These are phyloP conservation scores for Scaptomyza tumidula DNA, from an alignment of 2,888 invertebrate species.

Conservation along the genomic window DNA sequence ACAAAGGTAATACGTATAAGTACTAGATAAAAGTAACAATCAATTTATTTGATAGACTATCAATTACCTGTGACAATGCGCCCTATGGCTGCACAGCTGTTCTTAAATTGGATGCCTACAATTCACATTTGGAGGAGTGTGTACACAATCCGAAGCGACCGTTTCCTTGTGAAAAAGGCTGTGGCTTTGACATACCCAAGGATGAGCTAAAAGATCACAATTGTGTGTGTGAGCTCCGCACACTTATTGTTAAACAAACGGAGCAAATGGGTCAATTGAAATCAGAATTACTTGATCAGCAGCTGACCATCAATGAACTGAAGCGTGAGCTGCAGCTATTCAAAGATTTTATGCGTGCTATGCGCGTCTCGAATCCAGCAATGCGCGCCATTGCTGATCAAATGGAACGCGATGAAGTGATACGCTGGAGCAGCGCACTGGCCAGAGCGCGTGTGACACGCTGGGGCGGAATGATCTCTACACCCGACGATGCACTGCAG, in stretches of 20 bases:
- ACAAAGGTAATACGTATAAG: neutral
- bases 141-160: constrained; percentile 97
- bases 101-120: constrained; percentile 93
- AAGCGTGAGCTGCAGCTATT: constrained; percentile 94
- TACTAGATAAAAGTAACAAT: neutral
- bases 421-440: constrained; percentile 93
- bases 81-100: constrained; percentile 93
- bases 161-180: constrained; percentile 96
- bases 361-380: constrained; percentile 95
- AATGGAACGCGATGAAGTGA: constrained; percentile 97
- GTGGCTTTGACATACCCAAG: constrained; percentile 96
- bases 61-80: constrained; percentile 96
- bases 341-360: constrained; percentile 97
- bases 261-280: constrained; percentile 94
- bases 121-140: constrained; percentile 95
- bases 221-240: constrained; percentile 94
- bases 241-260: constrained; percentile 93
- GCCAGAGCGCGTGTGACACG: constrained; percentile 95
- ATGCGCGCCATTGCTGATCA: constrained; percentile 96
- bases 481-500: constrained; percentile 97
- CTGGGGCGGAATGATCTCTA: constrained; percentile 99
- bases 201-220: constrained; percentile 97
- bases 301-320: constrained; percentile 94
- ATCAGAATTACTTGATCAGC: constrained; percentile 93
- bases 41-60: constrained; percentile 86